Evolutionary conservation across 1,140 invertebrate genomes (phyloP).

Genomic region (Physella acuta): DNA sequence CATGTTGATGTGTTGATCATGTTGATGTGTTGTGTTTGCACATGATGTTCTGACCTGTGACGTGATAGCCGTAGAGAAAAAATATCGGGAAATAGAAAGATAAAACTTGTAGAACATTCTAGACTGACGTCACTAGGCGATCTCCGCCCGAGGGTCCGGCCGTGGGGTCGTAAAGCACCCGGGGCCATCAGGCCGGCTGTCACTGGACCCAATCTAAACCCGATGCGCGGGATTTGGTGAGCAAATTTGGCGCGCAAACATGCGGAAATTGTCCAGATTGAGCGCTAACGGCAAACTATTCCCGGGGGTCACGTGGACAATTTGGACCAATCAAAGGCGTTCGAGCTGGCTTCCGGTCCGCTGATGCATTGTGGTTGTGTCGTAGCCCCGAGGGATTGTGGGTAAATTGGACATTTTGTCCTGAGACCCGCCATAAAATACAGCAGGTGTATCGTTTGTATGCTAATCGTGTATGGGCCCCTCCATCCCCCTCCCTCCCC

Average conservation of each 20-base stretch:
- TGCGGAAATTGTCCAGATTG: conserved; percentile 21
- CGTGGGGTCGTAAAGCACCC: too few relatives aligned
- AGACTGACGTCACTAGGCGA: too few relatives aligned
- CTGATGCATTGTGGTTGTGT: conserved; percentile 19
- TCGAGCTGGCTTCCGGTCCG: conserved; percentile 16
- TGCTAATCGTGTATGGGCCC: conserved; percentile 12
- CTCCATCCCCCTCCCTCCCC: background rate
- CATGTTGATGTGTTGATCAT: too few relatives aligned
- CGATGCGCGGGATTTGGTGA: conserved; percentile 15
- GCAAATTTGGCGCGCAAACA: conserved; percentile 16
- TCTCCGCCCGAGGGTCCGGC: too few relatives aligned
- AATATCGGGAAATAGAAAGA: too few relatives aligned
- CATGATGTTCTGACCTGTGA: too few relatives aligned
- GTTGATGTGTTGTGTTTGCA: too few relatives aligned
- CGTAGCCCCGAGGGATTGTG: conserved; percentile 7
- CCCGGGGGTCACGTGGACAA: conserved; percentile 18
- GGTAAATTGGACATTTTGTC: conserved; percentile 19
- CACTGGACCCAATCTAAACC: conserved; percentile 15
- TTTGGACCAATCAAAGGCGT: conserved; percentile 21
- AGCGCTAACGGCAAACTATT: conserved; percentile 19
- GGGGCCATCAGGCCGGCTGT: too few relatives aligned
- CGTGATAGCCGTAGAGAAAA: too few relatives aligned
- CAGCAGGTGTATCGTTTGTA: conserved; percentile 20
- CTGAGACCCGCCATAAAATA: conserved; percentile 2
- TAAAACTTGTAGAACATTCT: too few relatives aligned